Evolutionary conservation across 1,140 invertebrate species (phyloP).

Genomic region (Tetranychus urticae): DNA sequence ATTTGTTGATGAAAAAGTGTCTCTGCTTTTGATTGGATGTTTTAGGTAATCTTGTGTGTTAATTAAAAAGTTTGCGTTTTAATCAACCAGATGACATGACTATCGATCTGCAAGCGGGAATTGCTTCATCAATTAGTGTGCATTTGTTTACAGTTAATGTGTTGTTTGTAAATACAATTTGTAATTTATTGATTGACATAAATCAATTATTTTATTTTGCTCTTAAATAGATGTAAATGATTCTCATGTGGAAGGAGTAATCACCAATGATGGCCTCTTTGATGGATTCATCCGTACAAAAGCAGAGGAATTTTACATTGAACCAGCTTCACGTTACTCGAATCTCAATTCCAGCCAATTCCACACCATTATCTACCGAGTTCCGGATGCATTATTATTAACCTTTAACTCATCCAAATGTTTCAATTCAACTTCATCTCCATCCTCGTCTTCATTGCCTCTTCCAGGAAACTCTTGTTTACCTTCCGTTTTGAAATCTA

Average conservation of each 20-base stretch:
- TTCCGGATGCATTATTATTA: conserved; percentile 42
- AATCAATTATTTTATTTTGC: not conserved
- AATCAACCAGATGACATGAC: too few species aligned
- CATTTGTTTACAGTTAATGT: too few species aligned
- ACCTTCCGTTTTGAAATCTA: too few species aligned
- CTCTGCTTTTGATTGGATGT: too few species aligned
- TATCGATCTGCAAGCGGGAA: too few species aligned
- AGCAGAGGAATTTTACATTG: conserved; percentile 55
- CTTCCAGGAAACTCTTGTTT: too few species aligned
- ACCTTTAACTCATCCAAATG: conserved; percentile 18
- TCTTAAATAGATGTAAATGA: conserved; percentile 45
- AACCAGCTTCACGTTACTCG: conserved; percentile 47
- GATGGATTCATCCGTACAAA: conserved; percentile 58
- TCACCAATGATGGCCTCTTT: conserved; percentile 62
- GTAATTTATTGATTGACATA: too few species aligned
- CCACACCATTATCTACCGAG: conserved; percentile 59
- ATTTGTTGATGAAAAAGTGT: not conserved
- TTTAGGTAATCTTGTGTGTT: too few species aligned
- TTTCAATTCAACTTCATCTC: not conserved
- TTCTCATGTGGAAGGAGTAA: conserved; percentile 55
- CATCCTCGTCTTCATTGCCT: too few species aligned
- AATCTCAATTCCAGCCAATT: conserved; percentile 18
- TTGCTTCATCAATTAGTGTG: too few species aligned
- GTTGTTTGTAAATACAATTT: too few species aligned
- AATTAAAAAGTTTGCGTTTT: too few species aligned